Percentiles rank a stretch among this genome's conserved stretches.
phyloP scores from a whole-genome alignment of 1,140 invertebrate species.

The Drosophila leontia region DNA sequence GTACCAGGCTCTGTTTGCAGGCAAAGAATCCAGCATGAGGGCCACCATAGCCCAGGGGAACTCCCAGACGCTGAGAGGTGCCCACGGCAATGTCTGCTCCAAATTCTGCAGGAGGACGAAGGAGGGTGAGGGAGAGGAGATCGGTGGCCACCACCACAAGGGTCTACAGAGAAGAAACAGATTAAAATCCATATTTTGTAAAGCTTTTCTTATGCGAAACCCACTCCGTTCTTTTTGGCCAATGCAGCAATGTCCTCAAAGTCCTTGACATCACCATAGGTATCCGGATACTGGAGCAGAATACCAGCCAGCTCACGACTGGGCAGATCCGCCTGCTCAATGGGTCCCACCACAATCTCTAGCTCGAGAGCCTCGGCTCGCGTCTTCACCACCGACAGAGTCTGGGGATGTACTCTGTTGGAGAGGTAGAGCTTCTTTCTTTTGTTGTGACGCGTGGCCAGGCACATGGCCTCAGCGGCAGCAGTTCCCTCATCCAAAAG shows the following conservation, averaged over 20 bases:
- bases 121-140: slow-evolving; percentile 93
- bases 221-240: slow-evolving; percentile 94
- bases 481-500: slow-evolving; percentile 98
- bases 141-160: slow-evolving; percentile 96
- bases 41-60: slow-evolving; percentile 93
- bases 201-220: slow-evolving; percentile 46
- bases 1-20: slow-evolving; percentile 92
- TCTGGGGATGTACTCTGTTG: slow-evolving; percentile 96
- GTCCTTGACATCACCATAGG: slow-evolving; percentile 94
- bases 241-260: slow-evolving; percentile 91
- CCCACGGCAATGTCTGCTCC: slow-evolving; percentile 97
- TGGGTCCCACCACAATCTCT: slow-evolving; percentile 90
- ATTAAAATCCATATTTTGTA: neutral
- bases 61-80: slow-evolving; percentile 97
- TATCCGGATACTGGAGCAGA: slow-evolving; percentile 98
- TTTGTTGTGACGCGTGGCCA: slow-evolving; percentile 91
- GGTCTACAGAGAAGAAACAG: slow-evolving; percentile 87
- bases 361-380: slow-evolving; percentile 94
- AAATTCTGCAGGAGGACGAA: slow-evolving; percentile 97
- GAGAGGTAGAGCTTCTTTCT: slow-evolving; percentile 95
- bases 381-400: slow-evolving; percentile 95
- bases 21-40: slow-evolving; percentile 98
- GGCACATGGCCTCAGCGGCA: slow-evolving; percentile 97
- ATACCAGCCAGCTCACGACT: slow-evolving; percentile 94
- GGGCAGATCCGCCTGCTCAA: slow-evolving; percentile 91